Base-by-base conservation (phyloP, 2,797 vertebrate species). In the Ispidina picta region DNA sequence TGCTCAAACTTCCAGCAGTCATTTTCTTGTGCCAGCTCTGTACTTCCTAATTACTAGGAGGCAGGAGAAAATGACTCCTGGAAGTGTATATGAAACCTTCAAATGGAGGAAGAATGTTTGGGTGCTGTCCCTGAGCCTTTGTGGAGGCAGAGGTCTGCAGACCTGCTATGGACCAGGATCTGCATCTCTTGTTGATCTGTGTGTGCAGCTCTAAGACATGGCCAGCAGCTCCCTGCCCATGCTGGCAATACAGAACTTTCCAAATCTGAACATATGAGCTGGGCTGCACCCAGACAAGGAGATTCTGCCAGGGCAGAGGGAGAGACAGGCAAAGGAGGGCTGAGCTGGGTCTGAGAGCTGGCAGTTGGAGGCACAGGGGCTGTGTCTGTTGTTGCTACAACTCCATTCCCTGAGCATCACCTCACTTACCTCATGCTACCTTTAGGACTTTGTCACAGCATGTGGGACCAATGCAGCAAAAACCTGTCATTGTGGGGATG, bases 181-280 rank as follows among this genome's bases (percentile, higher is more conserved):
- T 18, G 25, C 60, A 66, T 19, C 5, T 5, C 71, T 51, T 5
- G 0, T 10, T 44, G 26, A 60, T 72, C 20, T 0, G 0, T 7
- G 7, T 23, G 48, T 41, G 10, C 19, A 23, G 55, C 71, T 79
- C 64, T 12, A 8, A n/a, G 64, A 19, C 22, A 28, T 65, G 68
- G 39, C 12, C 60, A 29, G 35, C n/a, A 79, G 41, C 43, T 55
- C 51, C 29, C 41, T 4, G 2, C 19, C 2, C 0, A 0, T 18
- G 49, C 20, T 78, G 68, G 39, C 35, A 31, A 12, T 10, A 16
- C 4, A 8, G 33, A 75, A 28, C 23, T 44, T 56, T 12, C 75
- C 69, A 83, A 83, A 79, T 2, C 12, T 2, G 4, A 31, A 79
- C 29, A 2, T 1, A 31, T 22, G 16, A 75, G 51, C 64, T 70